Base-by-base conservation (phyloP, 2,113 vertebrate species). In the Pseudorectes ferrugineus region DNA sequence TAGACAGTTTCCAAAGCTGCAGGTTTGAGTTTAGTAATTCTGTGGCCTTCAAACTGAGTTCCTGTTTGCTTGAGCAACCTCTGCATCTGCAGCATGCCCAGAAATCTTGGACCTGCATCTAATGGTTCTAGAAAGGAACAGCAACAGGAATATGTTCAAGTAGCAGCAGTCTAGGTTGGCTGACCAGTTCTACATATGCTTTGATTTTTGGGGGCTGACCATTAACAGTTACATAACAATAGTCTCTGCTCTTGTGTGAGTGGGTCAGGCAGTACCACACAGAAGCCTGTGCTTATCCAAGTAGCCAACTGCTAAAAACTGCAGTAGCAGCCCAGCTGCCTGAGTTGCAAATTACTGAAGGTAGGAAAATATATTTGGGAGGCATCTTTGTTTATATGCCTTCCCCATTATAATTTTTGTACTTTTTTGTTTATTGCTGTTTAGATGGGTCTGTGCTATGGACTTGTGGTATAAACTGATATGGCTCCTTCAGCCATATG, bases 51-150 rank as follows among this genome's bases (percentile, higher is more conserved):
- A 38, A 62, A 14, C 5, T 42, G 28, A 62, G 25, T 54, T 79
- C 23, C 19, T 0, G 0, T 85, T 93, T 70, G 14, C 49, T 52
- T 24, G n/a, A 89, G 29, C 0, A 0, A 75, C 28, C 52, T 80
- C 51, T 70, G 28, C 23, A 31, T 77, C 31, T 94, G 35, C 43
- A 63, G 24, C 1, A 0, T 15, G 12, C 26, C 17, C 33, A 68
- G 43, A 55, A 82, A 63, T 55, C 35, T 59, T 10, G 40, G 61
- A 58, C 46, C 55, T 80, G 19, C 14, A 22, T 57, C 8, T 72
- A 12, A 33, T 31, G 35, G 7, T 18, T 49, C 26, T 20, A 45
- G 62, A 89, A 79, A 54, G 36, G 25, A 93, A 20, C 19, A 85
- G 38, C 21, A 54, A 36, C 8, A 3, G 25, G 22, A 42, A 16